Conservation (phyloP, 2,797 vertebrate species). For the Lates japonicus region DNA sequence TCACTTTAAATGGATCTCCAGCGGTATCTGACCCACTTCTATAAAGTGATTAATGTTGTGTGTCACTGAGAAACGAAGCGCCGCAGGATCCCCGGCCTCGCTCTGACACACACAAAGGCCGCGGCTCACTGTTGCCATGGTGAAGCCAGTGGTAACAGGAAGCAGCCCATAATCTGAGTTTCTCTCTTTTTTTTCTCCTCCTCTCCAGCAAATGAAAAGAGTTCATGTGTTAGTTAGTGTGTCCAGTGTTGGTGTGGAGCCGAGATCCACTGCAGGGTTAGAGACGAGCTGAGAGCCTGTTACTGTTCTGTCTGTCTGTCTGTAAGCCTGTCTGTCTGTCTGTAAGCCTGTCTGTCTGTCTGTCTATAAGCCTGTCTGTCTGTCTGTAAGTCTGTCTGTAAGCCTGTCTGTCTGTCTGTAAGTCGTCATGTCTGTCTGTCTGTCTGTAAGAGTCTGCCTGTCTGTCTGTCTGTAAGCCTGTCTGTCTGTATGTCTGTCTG, state of each 20-base stretch:
- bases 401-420: too few relatives aligned
- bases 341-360: too few relatives aligned
- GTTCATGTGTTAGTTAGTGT: slow-evolving; percentile 52
- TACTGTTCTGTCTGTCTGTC: too few relatives aligned
- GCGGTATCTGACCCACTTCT: slow-evolving; percentile 74
- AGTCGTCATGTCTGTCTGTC: too few relatives aligned
- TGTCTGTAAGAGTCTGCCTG: too few relatives aligned
- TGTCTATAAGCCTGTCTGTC: too few relatives aligned
- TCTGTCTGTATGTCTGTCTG: too few relatives aligned
- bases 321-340: too few relatives aligned
- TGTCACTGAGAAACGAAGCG: slow-evolving; percentile 71
- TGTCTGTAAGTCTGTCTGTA: too few relatives aligned
- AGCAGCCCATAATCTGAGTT: slow-evolving; percentile 71
- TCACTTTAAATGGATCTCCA: slow-evolving; percentile 42
- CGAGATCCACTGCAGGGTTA: slow-evolving; percentile 5
- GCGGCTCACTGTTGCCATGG: slow-evolving; percentile 68
- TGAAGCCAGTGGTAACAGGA: slow-evolving; percentile 74
- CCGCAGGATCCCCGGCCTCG: slow-evolving; percentile 62
- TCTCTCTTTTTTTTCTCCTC: slow-evolving; percentile 30
- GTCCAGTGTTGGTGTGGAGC: slow-evolving; percentile 37
- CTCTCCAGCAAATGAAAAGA: slow-evolving; percentile 51
- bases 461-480: too few relatives aligned
- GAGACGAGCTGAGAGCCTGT: neutral
- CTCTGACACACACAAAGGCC: slow-evolving; percentile 65
- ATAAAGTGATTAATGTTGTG: slow-evolving; percentile 80